Evolutionary conservation across 2,888 invertebrate genomes (phyloP).

Genomic region (Kryphioiulus occultus): DNA sequence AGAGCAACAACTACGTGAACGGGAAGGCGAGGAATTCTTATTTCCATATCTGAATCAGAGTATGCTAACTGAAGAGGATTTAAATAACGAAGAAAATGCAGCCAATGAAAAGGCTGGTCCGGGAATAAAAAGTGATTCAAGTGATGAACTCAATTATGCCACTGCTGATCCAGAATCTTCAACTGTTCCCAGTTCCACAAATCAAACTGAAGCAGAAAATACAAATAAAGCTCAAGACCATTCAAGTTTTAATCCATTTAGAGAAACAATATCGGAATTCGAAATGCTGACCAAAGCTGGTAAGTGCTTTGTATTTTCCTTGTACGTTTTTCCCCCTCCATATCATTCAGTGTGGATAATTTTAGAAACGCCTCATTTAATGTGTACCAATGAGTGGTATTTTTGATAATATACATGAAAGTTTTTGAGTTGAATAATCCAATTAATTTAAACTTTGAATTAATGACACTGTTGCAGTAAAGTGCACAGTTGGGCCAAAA

Average conservation of each 20-base stretch:
- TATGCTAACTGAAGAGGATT: slow-evolving; percentile 45
- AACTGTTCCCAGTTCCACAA: slow-evolving; percentile 18
- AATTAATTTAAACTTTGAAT: no score
- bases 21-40: slow-evolving; percentile 59
- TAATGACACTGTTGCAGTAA: no score
- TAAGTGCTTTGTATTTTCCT: slow-evolving; percentile 58
- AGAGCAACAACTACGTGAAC: slow-evolving; percentile 74
- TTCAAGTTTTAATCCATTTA: slow-evolving; percentile 55
- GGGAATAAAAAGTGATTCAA: background rate
- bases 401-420: no score
- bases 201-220: slow-evolving; percentile 6
- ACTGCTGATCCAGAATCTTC: background rate
- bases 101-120: background rate
- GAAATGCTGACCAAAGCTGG: slow-evolving; percentile 71
- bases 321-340: background rate
- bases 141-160: background rate
- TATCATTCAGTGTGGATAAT: background rate
- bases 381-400: no score
- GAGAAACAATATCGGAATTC: slow-evolving; percentile 66
- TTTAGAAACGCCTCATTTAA: no score
- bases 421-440: no score
- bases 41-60: slow-evolving; percentile 55
- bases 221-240: background rate
- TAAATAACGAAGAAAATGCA: slow-evolving; percentile 29
- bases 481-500: no score